Evolutionary conservation across 1,140 invertebrate genomes (phyloP).

Genomic region (Zaprionus lachaisei): DNA sequence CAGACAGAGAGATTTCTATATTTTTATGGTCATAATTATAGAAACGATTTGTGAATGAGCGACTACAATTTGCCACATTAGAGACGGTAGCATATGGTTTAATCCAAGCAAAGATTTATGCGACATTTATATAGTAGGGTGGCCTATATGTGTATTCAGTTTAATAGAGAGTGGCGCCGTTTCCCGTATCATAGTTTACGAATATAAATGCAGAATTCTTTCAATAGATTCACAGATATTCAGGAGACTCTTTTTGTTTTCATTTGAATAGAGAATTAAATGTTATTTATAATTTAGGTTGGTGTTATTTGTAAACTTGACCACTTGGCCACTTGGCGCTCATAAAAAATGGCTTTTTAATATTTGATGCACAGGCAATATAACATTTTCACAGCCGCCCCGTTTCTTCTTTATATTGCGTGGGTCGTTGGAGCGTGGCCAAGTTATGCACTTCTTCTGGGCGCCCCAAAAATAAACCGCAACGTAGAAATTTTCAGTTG

Average conservation of each 20-base stretch:
- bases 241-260: background rate
- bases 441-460: slow-evolving; percentile 78
- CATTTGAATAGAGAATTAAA: slow-evolving; percentile 36
- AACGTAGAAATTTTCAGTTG: slow-evolving; percentile 42
- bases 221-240: background rate
- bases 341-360: slow-evolving; percentile 77
- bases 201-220: slow-evolving; percentile 4
- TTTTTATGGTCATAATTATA: slow-evolving; percentile 49
- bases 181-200: background rate
- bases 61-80: slow-evolving; percentile 51
- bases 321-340: slow-evolving; percentile 74
- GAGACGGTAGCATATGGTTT: slow-evolving; percentile 37
- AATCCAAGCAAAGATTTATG: slow-evolving; percentile 65
- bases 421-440: slow-evolving; percentile 69
- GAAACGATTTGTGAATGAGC: slow-evolving; percentile 48
- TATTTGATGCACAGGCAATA: slow-evolving; percentile 52
- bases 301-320: slow-evolving; percentile 59
- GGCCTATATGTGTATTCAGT: slow-evolving; percentile 24
- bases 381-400: slow-evolving; percentile 31
- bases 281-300: slow-evolving; percentile 50
- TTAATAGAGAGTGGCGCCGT: slow-evolving; percentile 46
- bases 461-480: slow-evolving; percentile 66
- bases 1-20: slow-evolving; percentile 25
- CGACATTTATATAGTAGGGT: slow-evolving; percentile 31
- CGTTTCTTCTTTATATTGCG: slow-evolving; percentile 56